Base-by-base conservation (phyloP, 92 coral and sea anemone species). In the Nematostella vectensis region DNA sequence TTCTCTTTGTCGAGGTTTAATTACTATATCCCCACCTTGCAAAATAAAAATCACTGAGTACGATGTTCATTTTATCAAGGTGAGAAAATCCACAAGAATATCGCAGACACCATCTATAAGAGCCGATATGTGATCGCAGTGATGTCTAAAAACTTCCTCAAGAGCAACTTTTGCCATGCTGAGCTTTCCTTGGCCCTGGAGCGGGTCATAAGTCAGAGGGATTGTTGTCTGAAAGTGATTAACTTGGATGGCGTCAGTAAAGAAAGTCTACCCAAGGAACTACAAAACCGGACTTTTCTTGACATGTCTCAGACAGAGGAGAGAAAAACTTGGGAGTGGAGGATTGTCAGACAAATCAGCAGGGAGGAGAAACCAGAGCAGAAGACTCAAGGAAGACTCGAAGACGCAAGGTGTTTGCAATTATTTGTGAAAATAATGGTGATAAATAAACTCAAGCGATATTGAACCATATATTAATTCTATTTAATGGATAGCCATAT, bases 291-390 rank as follows among this genome's bases (percentile, higher is more conserved):
- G 28, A 64, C 70, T 4, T 64, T 51, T 24, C 18, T 64, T 11
- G 59, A 64, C 28, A 25, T 64, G 3, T 50, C 61, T 27, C 48
- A 57, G 25, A 25, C 36, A 16, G 18, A 20, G 17, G 70, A 64
- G 40, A 39, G 33, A 53, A 64, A 53, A 20, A 51, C 59, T 0
- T 64, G 70, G 70, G 42, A 27, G 54, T 37, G 1, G 2, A 33
- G 70, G 11, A 50, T 64, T 37, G 50, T 4, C 1, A 64, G 60
- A 37, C 70, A 64, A 44, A 64, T 64, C n/a, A 51, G 60, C 47
- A 3, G 26, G 4, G 70, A 64, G 12, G 54, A 53, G 40, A 15
- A 15, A 15, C 6, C 40, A 33, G 40, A 33, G 6, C 8, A 6
- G 40, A 15, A 6, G 15, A 6, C 40, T 33, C 40, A 33, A 15